Evolutionary conservation across 2,888 invertebrate species (phyloP), one percentile per base, ranked within the genome.

Genomic region (Leptopterna dolabrata): DNA sequence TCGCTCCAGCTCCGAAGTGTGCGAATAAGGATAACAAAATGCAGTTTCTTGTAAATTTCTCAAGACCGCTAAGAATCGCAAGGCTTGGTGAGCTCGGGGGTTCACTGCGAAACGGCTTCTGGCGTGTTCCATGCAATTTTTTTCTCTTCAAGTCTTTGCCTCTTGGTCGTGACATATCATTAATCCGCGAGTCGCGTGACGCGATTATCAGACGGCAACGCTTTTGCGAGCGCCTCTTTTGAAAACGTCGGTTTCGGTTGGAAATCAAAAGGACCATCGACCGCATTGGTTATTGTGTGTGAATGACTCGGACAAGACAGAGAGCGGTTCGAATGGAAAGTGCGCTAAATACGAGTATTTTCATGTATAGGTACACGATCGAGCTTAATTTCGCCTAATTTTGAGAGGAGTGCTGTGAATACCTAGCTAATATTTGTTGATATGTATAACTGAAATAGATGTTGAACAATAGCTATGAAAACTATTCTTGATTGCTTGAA

Each of bases 121-220:
- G 73, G 30, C 73, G 73, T 73, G 73, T 41, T 30, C 36, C 73
- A 73, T 73, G 73, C 73, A 11, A 73, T 73, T 30, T 24, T 63
- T 63, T 63, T 24, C 24, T 24, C 19, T 55, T 19, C 36, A 36
- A 36, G 36, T n/a, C 16, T 14, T 16, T 55, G n/a, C 55, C 2
- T 14, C 43, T 16, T 29, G 14, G 71, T 73, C 41, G 30, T 36
- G 41, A 73, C 73, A 41, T 73, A 73, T 73, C 30, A 73, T 73
- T 73, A 73, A 30, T 73, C 73, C 73, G 36, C 41, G 41, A 36
- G 36, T 73, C 73, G 73, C 73, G 73, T 73, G 73, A 73, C 19
- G 73, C 73, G 73, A 73, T 73, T 73, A 73, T 73, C 30, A 19
- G 36, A 2, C 73, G 73, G 19, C 73, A 36, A 36, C 73, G 36